Evolutionary conservation across 2,888 invertebrate species (phyloP), one percentile per base, ranked within the genome.

Genomic region (Fissipunctia ypsillon): DNA sequence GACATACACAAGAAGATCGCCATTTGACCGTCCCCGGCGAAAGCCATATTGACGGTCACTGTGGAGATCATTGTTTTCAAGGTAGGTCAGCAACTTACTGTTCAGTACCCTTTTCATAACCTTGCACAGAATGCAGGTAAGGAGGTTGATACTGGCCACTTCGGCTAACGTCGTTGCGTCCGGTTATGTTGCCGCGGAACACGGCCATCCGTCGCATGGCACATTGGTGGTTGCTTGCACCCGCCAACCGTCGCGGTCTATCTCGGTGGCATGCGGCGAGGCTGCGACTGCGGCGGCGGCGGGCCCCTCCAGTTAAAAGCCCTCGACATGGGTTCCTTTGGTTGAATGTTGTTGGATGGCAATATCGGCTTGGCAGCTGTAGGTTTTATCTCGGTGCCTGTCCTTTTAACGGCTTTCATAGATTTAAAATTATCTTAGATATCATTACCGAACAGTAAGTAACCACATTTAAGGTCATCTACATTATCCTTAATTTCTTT

Each of bases 261-360:
- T 38, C 61, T 52, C 43, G 41, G 28, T 69, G 41, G 61, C 69
- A 52, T 52, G 28, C 61, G 61, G 16, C 69, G 61, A n/a, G n/a
- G 41, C 12, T 69, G 69, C 10, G 54, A 54, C 43, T 63, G 54
- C 63, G 54, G 69, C 54, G 35, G 69, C 45, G 54, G 69, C 54
- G 35, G 43, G 63, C 61, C 61, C 69, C 69, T 63, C 69, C 41
- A 69, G 69, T 69, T 61, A 31, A 61, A 69, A 69, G 54, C 52
- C 54, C 52, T 54, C 9, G 16, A 50, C 7, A 31, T 54, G 0
- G 14, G 19, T 54, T 52, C 52, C 28, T 43, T 69, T 31, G 16
- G 31, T 16, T 69, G 41, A 2, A 28, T 7, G 28, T 61, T 69
- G 22, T 54, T 61, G n/a, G 52, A 22, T 43, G 69, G n/a, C 52